These are phyloP conservation scores for Epistrophe eligans DNA, from an alignment of 2,888 invertebrate species.

Conservation along the genomic window DNA sequence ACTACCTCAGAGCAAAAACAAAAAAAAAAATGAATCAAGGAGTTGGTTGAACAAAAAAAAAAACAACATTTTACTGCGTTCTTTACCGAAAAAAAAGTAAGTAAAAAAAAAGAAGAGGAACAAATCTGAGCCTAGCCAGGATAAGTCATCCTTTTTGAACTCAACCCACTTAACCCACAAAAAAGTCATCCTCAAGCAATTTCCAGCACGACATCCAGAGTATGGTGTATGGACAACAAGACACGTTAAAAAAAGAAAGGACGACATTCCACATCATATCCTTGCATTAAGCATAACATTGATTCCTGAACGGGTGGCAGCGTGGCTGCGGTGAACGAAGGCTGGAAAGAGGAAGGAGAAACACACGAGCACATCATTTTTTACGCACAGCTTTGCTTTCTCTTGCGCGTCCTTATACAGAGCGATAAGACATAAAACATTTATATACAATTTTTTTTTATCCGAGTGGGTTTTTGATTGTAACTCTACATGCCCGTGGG, in stretches of 20 bases:
- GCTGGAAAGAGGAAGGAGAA: neutral
- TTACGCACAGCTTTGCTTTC: constrained; percentile 35
- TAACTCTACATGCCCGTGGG: constrained; percentile 27
- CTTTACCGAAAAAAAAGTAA: constrained; percentile 37
- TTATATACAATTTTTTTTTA: constrained; percentile 37
- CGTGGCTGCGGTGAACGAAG: too few species aligned
- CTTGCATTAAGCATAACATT: constrained; percentile 74
- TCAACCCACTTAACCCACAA: constrained; percentile 56
- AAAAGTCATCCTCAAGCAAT: constrained; percentile 26
- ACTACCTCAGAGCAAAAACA: constrained; percentile 33
- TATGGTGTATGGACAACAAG: constrained; percentile 31
- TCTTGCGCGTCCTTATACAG: constrained; percentile 47
- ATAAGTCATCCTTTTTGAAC: constrained; percentile 43
- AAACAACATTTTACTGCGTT: neutral
- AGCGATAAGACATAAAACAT: constrained; percentile 73
- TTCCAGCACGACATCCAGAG: constrained; percentile 1
- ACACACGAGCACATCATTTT: constrained; percentile 40
- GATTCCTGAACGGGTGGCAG: constrained; percentile 39
- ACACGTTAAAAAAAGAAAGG: constrained; percentile 50
- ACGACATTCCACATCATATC: constrained; percentile 74
- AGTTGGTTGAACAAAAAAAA: neutral
- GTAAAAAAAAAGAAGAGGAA: constrained; percentile 50
- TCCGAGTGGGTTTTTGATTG: constrained; percentile 53
- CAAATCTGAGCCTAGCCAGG: constrained; percentile 39
- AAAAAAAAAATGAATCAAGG: constrained; percentile 1